Base-by-base conservation (phyloP, 2,888 invertebrate genomes). In the Allacma fusca region DNA sequence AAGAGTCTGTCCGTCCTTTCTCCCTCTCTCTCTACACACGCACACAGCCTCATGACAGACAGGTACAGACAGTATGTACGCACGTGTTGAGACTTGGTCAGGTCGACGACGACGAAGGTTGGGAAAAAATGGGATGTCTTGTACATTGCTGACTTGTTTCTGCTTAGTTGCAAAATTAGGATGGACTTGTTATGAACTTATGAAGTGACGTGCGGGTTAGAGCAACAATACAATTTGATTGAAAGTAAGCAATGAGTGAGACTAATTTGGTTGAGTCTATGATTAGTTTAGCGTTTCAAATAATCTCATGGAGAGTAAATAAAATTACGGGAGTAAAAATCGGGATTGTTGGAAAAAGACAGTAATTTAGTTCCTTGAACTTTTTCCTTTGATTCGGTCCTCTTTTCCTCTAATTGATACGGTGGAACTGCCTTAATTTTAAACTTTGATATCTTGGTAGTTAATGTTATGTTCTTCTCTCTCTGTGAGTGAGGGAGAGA, bases 361-460 rank as follows among this genome's bases (percentile, higher is more conserved):
- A 59, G 26, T 62, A 62, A 62, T 62, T 62, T 24, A 62, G 62
- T 62, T 62, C 62, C 62, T 62, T 62, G 62, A 62, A 12, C 62
- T 26, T 62, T 62, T 62, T 62, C 26, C n/a, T 13, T 50, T n/a
- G 50, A 50, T 50, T 50, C 50, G 12, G 62, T 62, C 24, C 62
- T 62, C 23, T 24, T 24, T n/a, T 24, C 23, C 62, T 23, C 62
- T 62, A 62, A 62, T 23, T 23, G 62, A 62, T 62, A 62, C 24
- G 62, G 62, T 62, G n/a, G 62, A 62, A 62, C 12, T 62, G 23
- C 62, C 62, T 62, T 62, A 62, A 62, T 62, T 62, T 62, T 23
- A 62, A 62, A 62, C 62, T 62, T 12, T 21, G 62, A 62, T 19
- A 24, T 62, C 26, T 62, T 62, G 23, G 62, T 62, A 24, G 19